A percentile compares a stretch with the other conserved stretches of the same genome.
These are phyloP conservation scores for Steinernema feltiae DNA, from an alignment of 1,140 invertebrate genomes.

Conservation along the genomic window DNA sequence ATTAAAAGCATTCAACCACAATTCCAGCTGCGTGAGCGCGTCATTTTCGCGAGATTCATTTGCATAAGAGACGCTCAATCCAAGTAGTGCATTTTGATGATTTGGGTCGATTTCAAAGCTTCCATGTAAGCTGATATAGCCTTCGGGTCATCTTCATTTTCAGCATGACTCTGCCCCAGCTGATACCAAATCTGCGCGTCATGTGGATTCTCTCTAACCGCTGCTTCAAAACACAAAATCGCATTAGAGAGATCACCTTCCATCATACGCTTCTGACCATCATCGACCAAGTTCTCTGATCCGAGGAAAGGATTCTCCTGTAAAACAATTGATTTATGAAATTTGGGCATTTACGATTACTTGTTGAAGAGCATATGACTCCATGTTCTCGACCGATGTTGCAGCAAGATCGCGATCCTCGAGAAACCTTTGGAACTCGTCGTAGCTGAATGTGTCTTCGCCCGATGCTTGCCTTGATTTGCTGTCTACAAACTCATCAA, in stretches of 20 bases:
- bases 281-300: neutral
- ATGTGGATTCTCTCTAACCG: constrained; percentile 75
- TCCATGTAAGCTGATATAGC: constrained; percentile 81
- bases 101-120: constrained; percentile 73
- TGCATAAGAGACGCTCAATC: constrained; percentile 84
- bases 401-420: neutral
- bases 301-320: constrained; percentile 28
- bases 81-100: constrained; percentile 78
- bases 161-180: constrained; percentile 76
- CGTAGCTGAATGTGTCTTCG: neutral
- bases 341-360: neutral
- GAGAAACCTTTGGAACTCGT: neutral
- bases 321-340: neutral
- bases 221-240: constrained; percentile 90
- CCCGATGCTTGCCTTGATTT: neutral
- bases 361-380: neutral
- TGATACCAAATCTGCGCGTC: constrained; percentile 66
- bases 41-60: constrained; percentile 70
- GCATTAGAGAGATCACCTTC: constrained; percentile 63
- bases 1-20: constrained; percentile 46
- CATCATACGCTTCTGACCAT: constrained; percentile 28
- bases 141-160: constrained; percentile 76
- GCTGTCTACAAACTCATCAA: neutral
- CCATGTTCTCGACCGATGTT: neutral
- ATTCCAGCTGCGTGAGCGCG: constrained; percentile 45